A percentile compares a stretch with the other conserved stretches of the same genome.
Conservation (phyloP, 2,797 vertebrate genomes). For the Sus cebifrons region DNA sequence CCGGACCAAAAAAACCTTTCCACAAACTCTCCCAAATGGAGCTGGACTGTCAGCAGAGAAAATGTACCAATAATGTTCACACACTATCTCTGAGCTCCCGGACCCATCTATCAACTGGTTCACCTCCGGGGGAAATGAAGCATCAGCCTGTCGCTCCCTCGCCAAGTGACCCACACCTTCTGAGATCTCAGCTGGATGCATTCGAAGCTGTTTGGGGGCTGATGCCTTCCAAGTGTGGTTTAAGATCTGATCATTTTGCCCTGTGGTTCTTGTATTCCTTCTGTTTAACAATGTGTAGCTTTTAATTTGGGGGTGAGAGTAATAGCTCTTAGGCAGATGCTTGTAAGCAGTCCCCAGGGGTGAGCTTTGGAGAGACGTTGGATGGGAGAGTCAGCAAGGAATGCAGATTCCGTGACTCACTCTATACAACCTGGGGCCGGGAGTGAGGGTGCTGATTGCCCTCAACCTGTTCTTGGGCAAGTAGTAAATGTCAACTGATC, state of each 20-base stretch:
- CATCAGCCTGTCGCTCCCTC: background rate
- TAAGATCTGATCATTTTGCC: slow-evolving; percentile 60
- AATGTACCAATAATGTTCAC: background rate
- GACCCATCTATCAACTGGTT: background rate
- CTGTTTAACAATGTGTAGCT: slow-evolving; percentile 62
- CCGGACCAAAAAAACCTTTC: slow-evolving; percentile 20
- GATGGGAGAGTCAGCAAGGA: slow-evolving; percentile 12
- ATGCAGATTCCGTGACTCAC: slow-evolving; percentile 69
- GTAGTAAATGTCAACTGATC: slow-evolving; percentile 82
- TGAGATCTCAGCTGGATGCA: background rate
- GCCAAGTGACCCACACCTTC: background rate
- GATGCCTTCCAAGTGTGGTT: background rate
- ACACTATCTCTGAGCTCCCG: background rate
- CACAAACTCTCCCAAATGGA: background rate
- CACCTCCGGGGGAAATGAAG: background rate
- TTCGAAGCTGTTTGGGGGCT: background rate
- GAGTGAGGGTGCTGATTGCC: slow-evolving; percentile 69
- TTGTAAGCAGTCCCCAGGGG: slow-evolving; percentile 61
- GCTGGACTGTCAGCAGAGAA: background rate
- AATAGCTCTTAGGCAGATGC: slow-evolving; percentile 74
- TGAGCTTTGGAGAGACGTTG: slow-evolving; percentile 11
- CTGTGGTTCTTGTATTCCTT: slow-evolving; percentile 41
- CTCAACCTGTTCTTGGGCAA: slow-evolving; percentile 83
- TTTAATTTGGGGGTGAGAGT: slow-evolving; percentile 42
- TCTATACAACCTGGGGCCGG: background rate